Evolutionary conservation across 2,888 invertebrate species (phyloP).

Genomic region (Eupeodes latifasciatus): DNA sequence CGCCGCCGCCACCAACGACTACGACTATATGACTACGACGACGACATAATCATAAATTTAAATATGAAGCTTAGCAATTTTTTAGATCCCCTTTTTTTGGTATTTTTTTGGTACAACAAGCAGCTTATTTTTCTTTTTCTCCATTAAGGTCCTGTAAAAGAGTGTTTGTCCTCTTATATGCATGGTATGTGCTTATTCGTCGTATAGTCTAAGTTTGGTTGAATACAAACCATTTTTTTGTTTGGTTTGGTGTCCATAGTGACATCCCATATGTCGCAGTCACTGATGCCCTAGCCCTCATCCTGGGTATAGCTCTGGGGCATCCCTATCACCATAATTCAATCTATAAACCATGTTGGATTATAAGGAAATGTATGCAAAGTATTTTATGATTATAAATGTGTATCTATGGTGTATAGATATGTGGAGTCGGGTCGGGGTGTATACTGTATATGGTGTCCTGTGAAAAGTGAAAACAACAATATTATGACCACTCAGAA

Average conservation of each 20-base stretch:
- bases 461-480: conserved; percentile 71
- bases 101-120: conserved; percentile 40
- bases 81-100: conserved; percentile 60
- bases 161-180: conserved; percentile 19
- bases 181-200: not conserved
- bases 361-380: conserved; percentile 71
- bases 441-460: not conserved
- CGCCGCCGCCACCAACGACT: conserved; percentile 10
- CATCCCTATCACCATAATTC: conserved; percentile 70
- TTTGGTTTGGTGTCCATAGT: conserved; percentile 17
- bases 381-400: conserved; percentile 37
- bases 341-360: conserved; percentile 72
- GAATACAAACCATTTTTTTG: conserved; percentile 9
- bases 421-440: not conserved
- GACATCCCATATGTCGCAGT: conserved; percentile 71
- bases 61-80: conserved; percentile 73
- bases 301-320: conserved; percentile 17
- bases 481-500: conserved; percentile 70
- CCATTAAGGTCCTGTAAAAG: conserved; percentile 20
- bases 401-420: not conserved
- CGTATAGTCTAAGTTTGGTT: conserved; percentile 18
- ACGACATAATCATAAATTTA: conserved; percentile 77
- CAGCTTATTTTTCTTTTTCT: conserved; percentile 53
- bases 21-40: conserved; percentile 47
- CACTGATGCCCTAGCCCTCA: conserved; percentile 8